A percentile compares a stretch with the other conserved stretches of the same genome.
Evolutionary conservation across 23 tunicate species (phyloP).

Genomic region (Ciona savignyi): DNA sequence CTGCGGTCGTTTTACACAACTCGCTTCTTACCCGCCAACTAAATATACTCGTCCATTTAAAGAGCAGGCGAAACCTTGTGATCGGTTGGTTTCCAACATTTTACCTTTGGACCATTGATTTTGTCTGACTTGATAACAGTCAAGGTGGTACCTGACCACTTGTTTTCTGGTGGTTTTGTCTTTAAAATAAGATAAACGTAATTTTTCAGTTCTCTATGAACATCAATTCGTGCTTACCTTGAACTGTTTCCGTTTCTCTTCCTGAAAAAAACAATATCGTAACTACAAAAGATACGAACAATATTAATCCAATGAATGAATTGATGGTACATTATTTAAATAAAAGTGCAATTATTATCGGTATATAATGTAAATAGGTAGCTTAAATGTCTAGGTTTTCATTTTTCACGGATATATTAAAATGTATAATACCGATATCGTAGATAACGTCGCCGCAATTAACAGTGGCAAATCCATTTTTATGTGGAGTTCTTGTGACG

Average conservation of each 20-base stretch:
- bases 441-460: conserved; percentile 33
- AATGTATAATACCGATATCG: conserved; percentile 39
- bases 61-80: conserved; percentile 50
- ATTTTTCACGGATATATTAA: no score
- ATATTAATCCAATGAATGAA: no score
- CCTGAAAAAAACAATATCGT: not conserved
- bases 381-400: no score
- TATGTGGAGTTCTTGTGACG: conserved; percentile 38
- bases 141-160: conserved; percentile 20
- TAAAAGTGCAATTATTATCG: no score
- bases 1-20: not conserved
- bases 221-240: not conserved
- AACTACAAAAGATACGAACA: no score
- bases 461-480: conserved; percentile 44
- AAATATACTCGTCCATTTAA: conserved; percentile 26
- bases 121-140: conserved; percentile 16
- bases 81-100: conserved; percentile 30
- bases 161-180: conserved; percentile 7
- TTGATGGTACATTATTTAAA: no score
- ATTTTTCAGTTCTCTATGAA: no score
- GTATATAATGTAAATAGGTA: no score
- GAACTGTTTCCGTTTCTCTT: not conserved
- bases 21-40: conserved; percentile 53
- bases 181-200: no score
- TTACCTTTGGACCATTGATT: conserved; percentile 26